Evolutionary conservation across 2,888 invertebrate species (phyloP), one percentile per base, ranked within the genome.

Genomic region (Polylopha cassiicola): DNA sequence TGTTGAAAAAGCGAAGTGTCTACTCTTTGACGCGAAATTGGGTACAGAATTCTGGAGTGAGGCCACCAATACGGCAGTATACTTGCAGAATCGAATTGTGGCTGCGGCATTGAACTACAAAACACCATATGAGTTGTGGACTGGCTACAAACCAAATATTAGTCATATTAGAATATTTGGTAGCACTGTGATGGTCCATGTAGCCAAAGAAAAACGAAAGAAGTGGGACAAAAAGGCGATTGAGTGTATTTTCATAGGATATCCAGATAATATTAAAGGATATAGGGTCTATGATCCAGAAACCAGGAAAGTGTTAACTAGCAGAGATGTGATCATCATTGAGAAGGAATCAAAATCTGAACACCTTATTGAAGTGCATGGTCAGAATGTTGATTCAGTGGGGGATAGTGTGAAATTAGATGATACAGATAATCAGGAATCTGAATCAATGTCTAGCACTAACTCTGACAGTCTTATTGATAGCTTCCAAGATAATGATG

Each of bases 61-160:
- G 16, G 43, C 43, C 13, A 23, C 14, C 1, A 28, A 41, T 18
- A 29, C 32, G 0, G 28, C 41, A 16, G 39, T 33, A 2, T 39
- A 39, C 15, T 20, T 39, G 22, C 27, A 21, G 11, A 41, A 41
- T 9, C 30, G 51, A 11, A 28, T 43, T n/a, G 3, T 39, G 16
- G 44, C 44, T 11, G 46, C 50, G 9, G 47, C 47, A 3, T 18
- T 47, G 10, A 22, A 36, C 8, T 11, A 46, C n/a, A 52, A 44
- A 23, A 52, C 50, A 37, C 47, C 53, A 18, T 49, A 31, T 45
- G 53, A 53, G 21, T 9, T 28, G 3, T 53, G 51, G 48, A 47
- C 45, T 21, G 38, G 43, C 1, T 16, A 2, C 3, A 54, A 51
- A 11, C 48, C 51, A 24, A 39, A 54, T 15, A 3, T 52, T 0